Percentiles rank a stretch among this genome's conserved stretches.
Conservation (phyloP, 2,797 vertebrate genomes). For the Cheirogaleus major region DNA sequence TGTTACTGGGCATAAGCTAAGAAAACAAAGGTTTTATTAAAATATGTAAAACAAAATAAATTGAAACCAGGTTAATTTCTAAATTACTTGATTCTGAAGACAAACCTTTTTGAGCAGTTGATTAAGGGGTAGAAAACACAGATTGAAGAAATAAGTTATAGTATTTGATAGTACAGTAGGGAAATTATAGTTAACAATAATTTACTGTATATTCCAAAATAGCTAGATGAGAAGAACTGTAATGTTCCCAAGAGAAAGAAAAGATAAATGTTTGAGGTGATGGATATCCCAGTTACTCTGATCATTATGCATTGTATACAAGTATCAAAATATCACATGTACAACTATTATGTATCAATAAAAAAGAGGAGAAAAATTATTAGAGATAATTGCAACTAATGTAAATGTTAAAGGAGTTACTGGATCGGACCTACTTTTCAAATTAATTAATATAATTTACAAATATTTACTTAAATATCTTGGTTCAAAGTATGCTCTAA, state of each 20-base stretch:
- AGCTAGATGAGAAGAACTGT: neutral
- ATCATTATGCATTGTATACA: neutral
- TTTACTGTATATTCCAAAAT: neutral
- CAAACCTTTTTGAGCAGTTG: neutral
- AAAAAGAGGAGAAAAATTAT: neutral
- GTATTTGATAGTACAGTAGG: no score
- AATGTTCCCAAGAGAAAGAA: neutral
- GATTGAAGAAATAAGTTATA: no score
- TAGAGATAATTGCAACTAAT: neutral
- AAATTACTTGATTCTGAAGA: constrained; percentile 21
- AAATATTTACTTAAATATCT: constrained; percentile 1
- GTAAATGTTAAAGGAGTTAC: neutral
- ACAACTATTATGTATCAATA: no score
- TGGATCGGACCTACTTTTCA: neutral
- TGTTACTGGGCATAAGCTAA: neutral
- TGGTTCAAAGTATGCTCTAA: neutral
- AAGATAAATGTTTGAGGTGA: neutral
- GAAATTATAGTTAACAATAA: no score
- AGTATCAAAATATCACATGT: neutral
- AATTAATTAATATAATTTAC: neutral
- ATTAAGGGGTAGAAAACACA: no score
- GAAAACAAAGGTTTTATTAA: neutral
- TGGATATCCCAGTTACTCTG: neutral
- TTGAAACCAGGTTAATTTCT: neutral
- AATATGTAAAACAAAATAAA: neutral